These are phyloP conservation scores for Zele albiditarsus DNA, from an alignment of 2,888 invertebrate genomes.

Conservation along the genomic window DNA sequence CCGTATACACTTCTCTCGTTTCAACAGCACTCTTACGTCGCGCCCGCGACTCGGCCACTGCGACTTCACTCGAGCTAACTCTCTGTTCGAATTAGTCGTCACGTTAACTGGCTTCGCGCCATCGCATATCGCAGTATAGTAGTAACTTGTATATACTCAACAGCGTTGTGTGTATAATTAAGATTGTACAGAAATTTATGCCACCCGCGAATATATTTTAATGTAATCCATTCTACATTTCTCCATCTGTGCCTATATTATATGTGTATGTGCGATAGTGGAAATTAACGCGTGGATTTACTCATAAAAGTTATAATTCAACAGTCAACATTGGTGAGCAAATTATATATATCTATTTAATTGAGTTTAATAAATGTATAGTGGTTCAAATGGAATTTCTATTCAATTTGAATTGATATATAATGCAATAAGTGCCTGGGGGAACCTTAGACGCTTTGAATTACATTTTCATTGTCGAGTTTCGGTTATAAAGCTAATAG, in stretches of 20 bases:
- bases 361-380: neutral
- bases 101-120: constrained; percentile 65
- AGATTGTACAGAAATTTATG: constrained; percentile 2
- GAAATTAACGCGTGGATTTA: neutral
- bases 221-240: neutral
- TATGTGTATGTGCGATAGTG: neutral
- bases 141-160: constrained; percentile 16
- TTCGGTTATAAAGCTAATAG: constrained; percentile 37
- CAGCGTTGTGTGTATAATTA: constrained; percentile 28
- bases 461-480: constrained; percentile 26
- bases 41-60: constrained; percentile 40
- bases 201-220: neutral
- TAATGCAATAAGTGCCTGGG: neutral
- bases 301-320: neutral
- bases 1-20: constrained; percentile 19
- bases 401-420: constrained; percentile 16
- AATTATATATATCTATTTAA: constrained; percentile 1
- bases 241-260: neutral
- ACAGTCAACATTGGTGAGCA: constrained; percentile 33
- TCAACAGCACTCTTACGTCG: constrained; percentile 15
- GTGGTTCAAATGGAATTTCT: neutral
- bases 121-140: constrained; percentile 42
- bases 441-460: neutral
- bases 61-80: constrained; percentile 57
- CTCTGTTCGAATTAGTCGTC: constrained; percentile 68